phyloP scores from a whole-genome alignment of 2,797 vertebrate genomes.

The Notolabrus celidotus region DNA sequence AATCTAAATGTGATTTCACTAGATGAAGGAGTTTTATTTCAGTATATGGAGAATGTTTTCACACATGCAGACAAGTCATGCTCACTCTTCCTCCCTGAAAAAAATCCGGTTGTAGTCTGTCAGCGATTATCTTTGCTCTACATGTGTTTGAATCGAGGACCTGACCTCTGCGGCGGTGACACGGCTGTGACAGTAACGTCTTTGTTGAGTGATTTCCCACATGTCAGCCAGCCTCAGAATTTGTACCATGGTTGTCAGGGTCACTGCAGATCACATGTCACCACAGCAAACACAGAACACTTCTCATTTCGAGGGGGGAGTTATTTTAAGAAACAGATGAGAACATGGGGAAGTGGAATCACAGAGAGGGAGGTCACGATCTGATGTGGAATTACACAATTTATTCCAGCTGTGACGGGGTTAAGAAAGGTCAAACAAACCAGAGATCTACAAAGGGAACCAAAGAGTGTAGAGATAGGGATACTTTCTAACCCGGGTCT shows the following conservation, averaged over 20 bases:
- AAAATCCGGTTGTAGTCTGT: not conserved
- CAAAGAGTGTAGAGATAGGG: too few species aligned
- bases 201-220: slow-evolving; percentile 26
- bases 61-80: not conserved
- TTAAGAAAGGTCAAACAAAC: slow-evolving; percentile 5
- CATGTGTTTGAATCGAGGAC: slow-evolving; percentile 14
- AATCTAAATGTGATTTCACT: not conserved
- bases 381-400: slow-evolving; percentile 3
- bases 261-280: slow-evolving; percentile 23
- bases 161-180: not conserved
- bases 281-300: slow-evolving; percentile 12
- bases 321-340: slow-evolving; percentile 18
- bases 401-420: slow-evolving; percentile 13
- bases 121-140: not conserved
- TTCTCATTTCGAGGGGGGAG: not conserved
- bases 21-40: not conserved
- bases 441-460: not conserved
- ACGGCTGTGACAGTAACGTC: not conserved
- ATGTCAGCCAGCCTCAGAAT: slow-evolving; percentile 13
- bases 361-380: not conserved
- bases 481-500: too few species aligned
- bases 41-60: not conserved
- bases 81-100: not conserved
- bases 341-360: not conserved
- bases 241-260: slow-evolving; percentile 24